Evolutionary conservation across 2,113 vertebrate species (phyloP).

Genomic region (Dasypus novemcinctus): DNA sequence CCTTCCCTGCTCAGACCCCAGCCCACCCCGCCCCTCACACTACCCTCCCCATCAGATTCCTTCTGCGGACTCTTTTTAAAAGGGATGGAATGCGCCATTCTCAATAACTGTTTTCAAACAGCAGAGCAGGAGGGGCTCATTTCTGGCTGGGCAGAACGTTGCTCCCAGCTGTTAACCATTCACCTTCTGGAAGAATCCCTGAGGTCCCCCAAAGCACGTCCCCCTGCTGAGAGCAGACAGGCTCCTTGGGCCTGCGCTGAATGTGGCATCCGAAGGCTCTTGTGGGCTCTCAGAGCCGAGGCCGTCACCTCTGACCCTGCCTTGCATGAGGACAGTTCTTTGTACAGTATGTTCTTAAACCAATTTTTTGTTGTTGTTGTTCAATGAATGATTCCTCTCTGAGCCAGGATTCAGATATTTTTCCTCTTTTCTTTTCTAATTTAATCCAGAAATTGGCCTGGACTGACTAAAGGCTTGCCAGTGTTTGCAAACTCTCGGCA

Average conservation of each 20-base stretch:
- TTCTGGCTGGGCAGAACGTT: not conserved
- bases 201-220: not conserved
- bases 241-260: not conserved
- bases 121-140: not conserved
- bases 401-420: slow-evolving; percentile 55
- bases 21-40: no score
- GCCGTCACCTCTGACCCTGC: not conserved
- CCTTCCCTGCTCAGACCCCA: not conserved
- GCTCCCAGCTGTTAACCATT: not conserved
- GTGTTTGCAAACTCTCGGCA: slow-evolving; percentile 67
- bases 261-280: accelerated
- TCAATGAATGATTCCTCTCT: slow-evolving; percentile 62
- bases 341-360: slow-evolving; percentile 43
- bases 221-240: not conserved
- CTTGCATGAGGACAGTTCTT: not conserved
- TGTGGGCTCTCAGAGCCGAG: not conserved
- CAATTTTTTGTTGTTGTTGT: not conserved
- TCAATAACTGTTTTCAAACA: not conserved
- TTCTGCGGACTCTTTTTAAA: not conserved
- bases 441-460: slow-evolving; percentile 76
- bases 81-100: not conserved
- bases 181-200: not conserved
- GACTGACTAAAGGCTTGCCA: slow-evolving; percentile 58
- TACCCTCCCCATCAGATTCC: not conserved
- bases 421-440: slow-evolving; percentile 64